These are phyloP conservation scores for Pluvianellus socialis DNA, from an alignment of 2,113 vertebrate genomes.

Conservation along the genomic window DNA sequence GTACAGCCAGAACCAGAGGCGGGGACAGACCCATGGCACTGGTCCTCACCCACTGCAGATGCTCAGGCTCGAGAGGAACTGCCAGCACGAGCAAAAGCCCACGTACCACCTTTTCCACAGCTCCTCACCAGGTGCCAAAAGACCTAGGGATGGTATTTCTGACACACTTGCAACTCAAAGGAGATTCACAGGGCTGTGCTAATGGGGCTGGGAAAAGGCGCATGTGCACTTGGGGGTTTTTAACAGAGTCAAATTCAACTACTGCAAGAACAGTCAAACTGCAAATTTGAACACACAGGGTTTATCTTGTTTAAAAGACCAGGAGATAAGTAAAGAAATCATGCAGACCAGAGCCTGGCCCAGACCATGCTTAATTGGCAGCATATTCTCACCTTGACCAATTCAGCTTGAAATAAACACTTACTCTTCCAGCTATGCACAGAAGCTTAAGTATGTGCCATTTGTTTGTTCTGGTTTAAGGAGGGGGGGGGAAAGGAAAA, in stretches of 20 bases:
- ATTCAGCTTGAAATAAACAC: not conserved
- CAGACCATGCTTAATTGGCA: not conserved
- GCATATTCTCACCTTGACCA: not conserved
- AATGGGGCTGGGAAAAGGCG: not conserved
- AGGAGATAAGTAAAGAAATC: not conserved
- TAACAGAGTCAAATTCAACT: not conserved
- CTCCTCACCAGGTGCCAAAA: not conserved
- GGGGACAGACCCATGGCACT: not conserved
- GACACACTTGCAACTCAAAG: not conserved
- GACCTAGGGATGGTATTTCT: not conserved
- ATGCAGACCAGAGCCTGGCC: not conserved
- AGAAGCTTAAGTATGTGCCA: not conserved
- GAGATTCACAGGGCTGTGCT: not conserved
- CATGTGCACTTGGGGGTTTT: not conserved
- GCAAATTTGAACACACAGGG: not conserved
- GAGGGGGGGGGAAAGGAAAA: not conserved
- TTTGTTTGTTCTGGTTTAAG: not conserved
- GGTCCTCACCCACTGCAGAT: accelerated
- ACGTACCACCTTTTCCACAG: not conserved
- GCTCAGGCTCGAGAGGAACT: not conserved
- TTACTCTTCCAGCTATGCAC: no score
- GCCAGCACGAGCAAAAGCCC: not conserved
- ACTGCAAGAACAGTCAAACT: not conserved
- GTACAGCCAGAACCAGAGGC: not conserved
- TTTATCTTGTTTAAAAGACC: not conserved